These are phyloP conservation scores for Drosophila melanica DNA, from an alignment of 1,140 invertebrate species.

Conservation along the genomic window DNA sequence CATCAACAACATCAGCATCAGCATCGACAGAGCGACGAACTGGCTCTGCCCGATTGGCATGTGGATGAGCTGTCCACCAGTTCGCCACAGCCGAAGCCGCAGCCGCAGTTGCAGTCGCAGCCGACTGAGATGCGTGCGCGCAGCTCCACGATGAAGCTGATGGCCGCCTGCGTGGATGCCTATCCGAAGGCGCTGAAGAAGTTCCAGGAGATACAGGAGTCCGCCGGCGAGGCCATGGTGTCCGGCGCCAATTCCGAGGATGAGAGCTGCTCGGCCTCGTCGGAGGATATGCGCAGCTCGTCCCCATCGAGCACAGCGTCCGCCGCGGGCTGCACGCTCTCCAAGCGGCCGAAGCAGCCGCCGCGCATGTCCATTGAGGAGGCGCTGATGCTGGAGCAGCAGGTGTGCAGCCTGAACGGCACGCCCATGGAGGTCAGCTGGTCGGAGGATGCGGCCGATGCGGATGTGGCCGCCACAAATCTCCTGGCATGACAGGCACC, in stretches of 20 bases:
- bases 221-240: conserved; percentile 87
- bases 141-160: conserved; percentile 71
- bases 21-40: conserved; percentile 13
- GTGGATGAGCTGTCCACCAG: conserved; percentile 52
- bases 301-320: conserved; percentile 68
- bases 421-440: conserved; percentile 85
- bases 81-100: conserved; percentile 52
- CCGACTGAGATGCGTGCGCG: conserved; percentile 49
- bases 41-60: conserved; percentile 48
- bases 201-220: conserved; percentile 86
- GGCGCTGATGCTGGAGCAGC: conserved; percentile 66
- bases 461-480: conserved; percentile 40
- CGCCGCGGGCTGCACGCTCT: conserved; percentile 41
- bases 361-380: conserved; percentile 81
- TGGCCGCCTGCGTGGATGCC: conserved; percentile 60
- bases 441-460: conserved; percentile 84
- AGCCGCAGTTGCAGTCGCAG: neutral
- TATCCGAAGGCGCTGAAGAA: conserved; percentile 76
- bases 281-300: conserved; percentile 75
- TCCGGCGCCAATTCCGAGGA: conserved; percentile 86
- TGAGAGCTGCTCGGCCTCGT: conserved; percentile 84
- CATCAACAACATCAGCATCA: conserved; percentile 24
- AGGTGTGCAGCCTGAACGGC: conserved; percentile 66
- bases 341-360: conserved; percentile 60
- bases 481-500: conserved; percentile 63